These are phyloP conservation scores for Microcebus murinus DNA, from an alignment of 2,113 vertebrate species.

Conservation along the genomic window DNA sequence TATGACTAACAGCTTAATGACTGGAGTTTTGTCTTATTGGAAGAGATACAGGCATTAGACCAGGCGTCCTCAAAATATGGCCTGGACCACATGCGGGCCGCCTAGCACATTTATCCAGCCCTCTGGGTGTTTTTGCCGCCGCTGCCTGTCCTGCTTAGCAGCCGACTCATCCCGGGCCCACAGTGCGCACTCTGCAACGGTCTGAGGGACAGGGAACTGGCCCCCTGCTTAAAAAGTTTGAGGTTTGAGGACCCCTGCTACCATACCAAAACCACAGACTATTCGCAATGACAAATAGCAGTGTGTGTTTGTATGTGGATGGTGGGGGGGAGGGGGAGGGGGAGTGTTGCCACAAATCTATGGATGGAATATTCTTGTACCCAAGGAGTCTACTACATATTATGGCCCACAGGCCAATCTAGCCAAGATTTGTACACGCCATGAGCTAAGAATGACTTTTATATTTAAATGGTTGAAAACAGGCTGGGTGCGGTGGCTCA, in stretches of 20 bases:
- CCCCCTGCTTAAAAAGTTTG: too few relatives aligned
- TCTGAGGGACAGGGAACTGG: too few relatives aligned
- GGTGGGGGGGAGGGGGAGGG: accelerated
- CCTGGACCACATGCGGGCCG: too few relatives aligned
- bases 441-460: not conserved
- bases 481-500: too few relatives aligned
- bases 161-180: too few relatives aligned
- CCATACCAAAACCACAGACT: not conserved
- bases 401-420: not conserved
- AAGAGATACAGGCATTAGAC: not conserved
- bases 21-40: not conserved
- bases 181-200: too few relatives aligned
- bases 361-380: not conserved
- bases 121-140: too few relatives aligned
- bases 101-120: too few relatives aligned
- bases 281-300: not conserved
- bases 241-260: too few relatives aligned
- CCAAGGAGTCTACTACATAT: not conserved
- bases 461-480: not conserved
- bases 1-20: not conserved
- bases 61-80: not conserved
- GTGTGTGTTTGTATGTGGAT: not conserved
- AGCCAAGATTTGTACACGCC: not conserved
- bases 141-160: too few relatives aligned
- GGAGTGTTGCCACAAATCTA: not conserved